Base-by-base conservation (phyloP, 2,888 invertebrate genomes). In the Lasioglossum pauxillum region DNA sequence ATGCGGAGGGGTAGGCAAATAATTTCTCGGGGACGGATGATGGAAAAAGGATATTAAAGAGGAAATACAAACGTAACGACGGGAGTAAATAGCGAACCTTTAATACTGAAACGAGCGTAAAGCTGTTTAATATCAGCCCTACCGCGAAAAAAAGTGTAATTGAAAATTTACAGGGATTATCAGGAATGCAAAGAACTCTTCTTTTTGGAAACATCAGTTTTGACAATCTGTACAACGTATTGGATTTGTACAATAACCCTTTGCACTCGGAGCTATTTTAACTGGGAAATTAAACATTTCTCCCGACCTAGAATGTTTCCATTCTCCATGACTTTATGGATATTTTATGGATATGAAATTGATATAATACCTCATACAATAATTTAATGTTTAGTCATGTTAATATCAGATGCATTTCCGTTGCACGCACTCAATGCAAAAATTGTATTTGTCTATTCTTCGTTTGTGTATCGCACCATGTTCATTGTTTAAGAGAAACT, bases 1-100 rank as follows among this genome's bases (percentile, higher is more conserved):
- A 31, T 38, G 27, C 27, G 35, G 41, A n/a, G 23, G 53, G 57
- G 46, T 46, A 41, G 72, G 78, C 46, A 78, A 71, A 83, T 64
- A 74, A 75, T 73, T 73, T 83, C 53, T 14, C 27, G 53, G 53
- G 23, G 44, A 16, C 23, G 46, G 46, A 44, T 57, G 35, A 41
- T 4, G 49, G 27, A 35, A 23, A 57, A 31, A 12, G n/a, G 60
- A 82, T 35, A 44, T 72, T 57, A 38, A 71, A 78, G 41, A 8
- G n/a, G 35, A 35, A 38, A 5, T 38, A 49, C 16, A 46, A 49
- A n/a, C 35, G 46, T 78, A 44, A 76, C n/a, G 23, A 41, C 41
- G 19, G 27, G 10, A 38, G 72, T 38, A 77, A 57, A 57, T 64
- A 73, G 38, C 14, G 16, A 49, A 35, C 23, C 16, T 49, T 60